Evolutionary conservation across 2,797 vertebrate species (phyloP), one percentile per base, ranked within the genome.

Genomic region (Anguilla anguilla): DNA sequence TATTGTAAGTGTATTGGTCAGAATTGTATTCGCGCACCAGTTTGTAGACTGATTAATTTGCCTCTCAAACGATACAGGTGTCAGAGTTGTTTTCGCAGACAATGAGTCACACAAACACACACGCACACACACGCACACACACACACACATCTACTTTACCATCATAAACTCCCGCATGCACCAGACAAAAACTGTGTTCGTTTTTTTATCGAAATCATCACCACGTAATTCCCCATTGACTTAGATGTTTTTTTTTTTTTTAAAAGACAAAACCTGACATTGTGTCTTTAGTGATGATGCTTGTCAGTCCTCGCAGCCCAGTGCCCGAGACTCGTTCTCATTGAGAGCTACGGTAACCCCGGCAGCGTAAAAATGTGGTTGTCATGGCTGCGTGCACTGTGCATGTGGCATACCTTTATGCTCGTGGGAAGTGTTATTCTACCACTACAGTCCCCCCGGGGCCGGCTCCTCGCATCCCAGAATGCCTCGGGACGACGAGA

Each of bases 381-480:
- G 95, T 96, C 95, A 94, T 95, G 92, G 92, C 92, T 92, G 94
- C 93, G 91, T 91, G 92, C 39, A 39, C 39, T 39, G 39, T 90
- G 92, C 92, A 57, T 91, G 90, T 88, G 64, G 82, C 69, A 69
- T 88, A 93, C 91, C 93, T 91, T 86, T 92, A 94, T 94, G 92
- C 94, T 92, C 88, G 86, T 93, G 95, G 94, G 93, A 94, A 94
- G 93, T 94, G 95, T 94, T 94, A 94, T 94, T 95, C 96, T 96
- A 77, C 93, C 93, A 94, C 94, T 94, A 95, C 96, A 96, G 96
- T 94, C 95, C 96, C 96, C 94, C 94, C 79, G 96, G 96, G 96
- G 95, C 93, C 88, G 91, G 91, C 92, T 92, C 92, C 91, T 96
- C 91, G 96, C 95, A 96, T 96, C 95, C 96, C 92, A 88, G 94